Conservation (phyloP, 1,140 invertebrate species). For the Drosophila pruinosa region DNA sequence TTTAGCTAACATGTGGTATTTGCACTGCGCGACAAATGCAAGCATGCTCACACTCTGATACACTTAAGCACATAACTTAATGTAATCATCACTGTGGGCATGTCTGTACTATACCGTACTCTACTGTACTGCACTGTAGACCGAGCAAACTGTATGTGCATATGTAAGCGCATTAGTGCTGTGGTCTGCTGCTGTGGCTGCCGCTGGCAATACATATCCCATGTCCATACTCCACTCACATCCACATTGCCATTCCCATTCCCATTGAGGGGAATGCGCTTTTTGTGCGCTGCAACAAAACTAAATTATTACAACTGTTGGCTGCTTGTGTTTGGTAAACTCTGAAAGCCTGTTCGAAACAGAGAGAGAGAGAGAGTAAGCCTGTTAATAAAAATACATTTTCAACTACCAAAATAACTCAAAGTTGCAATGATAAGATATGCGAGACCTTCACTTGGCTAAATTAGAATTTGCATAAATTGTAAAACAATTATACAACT, state of each 20-base stretch:
- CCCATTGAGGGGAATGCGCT: constrained; percentile 42
- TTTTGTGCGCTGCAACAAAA: constrained; percentile 56
- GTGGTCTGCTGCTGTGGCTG: constrained; percentile 63
- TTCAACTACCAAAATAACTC: background rate
- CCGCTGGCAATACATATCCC: constrained; percentile 15
- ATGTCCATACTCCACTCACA: background rate
- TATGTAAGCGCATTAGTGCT: constrained; percentile 70
- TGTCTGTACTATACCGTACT: too few species aligned
- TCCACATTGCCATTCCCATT: background rate
- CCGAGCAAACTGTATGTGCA: constrained; percentile 17
- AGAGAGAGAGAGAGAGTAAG: too few species aligned
- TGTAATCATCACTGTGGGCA: constrained; percentile 29
- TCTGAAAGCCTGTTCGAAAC: constrained; percentile 23
- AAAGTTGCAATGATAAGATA: background rate
- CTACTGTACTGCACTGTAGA: too few species aligned
- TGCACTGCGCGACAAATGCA: constrained; percentile 49
- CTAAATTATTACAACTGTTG: constrained; percentile 59
- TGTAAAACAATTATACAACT: background rate
- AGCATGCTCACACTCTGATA: constrained; percentile 21
- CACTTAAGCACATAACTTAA: constrained; percentile 21
- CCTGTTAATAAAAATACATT: too few species aligned
- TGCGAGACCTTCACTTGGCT: background rate
- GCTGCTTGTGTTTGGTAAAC: constrained; percentile 22
- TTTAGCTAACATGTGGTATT: constrained; percentile 77
- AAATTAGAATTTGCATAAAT: background rate